Base-by-base conservation (phyloP, 2,113 vertebrate species). In the Andinoacara biseriatus region DNA sequence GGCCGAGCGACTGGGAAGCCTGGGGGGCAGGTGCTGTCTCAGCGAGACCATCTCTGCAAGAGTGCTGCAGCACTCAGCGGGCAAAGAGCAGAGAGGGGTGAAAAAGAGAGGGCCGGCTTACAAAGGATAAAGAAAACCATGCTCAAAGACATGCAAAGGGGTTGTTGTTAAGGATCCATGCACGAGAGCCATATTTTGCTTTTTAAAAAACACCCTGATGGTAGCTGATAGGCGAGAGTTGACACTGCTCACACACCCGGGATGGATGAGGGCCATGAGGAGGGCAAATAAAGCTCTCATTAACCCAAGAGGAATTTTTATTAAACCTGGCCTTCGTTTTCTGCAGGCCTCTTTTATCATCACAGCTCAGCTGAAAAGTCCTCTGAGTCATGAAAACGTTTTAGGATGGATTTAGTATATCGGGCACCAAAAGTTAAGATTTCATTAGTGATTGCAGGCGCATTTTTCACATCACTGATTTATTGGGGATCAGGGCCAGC, bases 21-120 rank as follows among this genome's bases (percentile, higher is more conserved):
- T 0, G 17, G 43, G 60, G 90, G 91, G 89, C 63, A 84, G 60
- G 54, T 76, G 7, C 81, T 46, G 86, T 86, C 87, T 91, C 86
- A 49, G 81, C 75, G 46, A 43, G 83, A 81, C 80, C 79, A 76
- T 88, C 90, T 86, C 83, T 69, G 65, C 22, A 59, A 86, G 74
- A 87, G 86, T 58, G 76, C 69, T 78, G 78, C 59, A 80, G 86
- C 79, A 90, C 77, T 94, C 90, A 87, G 69, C 14, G 33, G 87
- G 84, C 67, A 63, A 86, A 74, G 72, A 84, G 83, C 82, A 78
- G 76, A 89, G 82, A 72, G 63, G 76, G 78, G 33, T 1, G 18
- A 75, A 83, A 89, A 74, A 84, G 63, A 87, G 58, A 76, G 54
- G 49, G 61, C 58, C 58, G 33, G 58, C 78, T 88, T 8, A 84